A percentile compares a stretch with the other conserved stretches of the same genome.
These are phyloP conservation scores for Germaria angustata DNA, from an alignment of 2,888 invertebrate species.

Conservation along the genomic window DNA sequence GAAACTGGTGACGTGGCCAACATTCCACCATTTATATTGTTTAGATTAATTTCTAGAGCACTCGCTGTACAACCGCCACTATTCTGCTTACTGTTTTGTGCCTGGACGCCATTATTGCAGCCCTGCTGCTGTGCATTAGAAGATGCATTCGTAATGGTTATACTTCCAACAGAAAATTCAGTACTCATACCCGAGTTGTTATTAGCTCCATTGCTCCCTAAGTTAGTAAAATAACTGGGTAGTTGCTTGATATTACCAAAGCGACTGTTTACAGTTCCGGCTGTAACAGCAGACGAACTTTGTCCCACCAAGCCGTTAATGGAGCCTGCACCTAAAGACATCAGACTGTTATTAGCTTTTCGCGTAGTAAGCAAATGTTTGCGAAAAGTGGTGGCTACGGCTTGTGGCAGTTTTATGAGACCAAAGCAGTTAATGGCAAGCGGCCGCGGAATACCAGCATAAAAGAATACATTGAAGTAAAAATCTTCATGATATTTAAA, in stretches of 20 bases:
- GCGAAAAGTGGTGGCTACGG: slow-evolving; percentile 73
- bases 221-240: slow-evolving; percentile 65
- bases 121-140: slow-evolving; percentile 41
- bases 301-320: slow-evolving; percentile 74
- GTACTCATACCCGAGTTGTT: slow-evolving; percentile 44
- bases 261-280: slow-evolving; percentile 39
- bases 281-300: slow-evolving; percentile 50
- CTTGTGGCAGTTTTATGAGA: slow-evolving; percentile 74
- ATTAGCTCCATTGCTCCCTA: slow-evolving; percentile 42
- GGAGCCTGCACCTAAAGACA: slow-evolving; percentile 69
- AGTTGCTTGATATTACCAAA: slow-evolving; percentile 60
- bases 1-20: slow-evolving; percentile 64
- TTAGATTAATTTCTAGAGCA: slow-evolving; percentile 64
- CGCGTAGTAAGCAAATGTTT: slow-evolving; percentile 76
- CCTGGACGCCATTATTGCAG: slow-evolving; percentile 25
- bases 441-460: slow-evolving; percentile 73
- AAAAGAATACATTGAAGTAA: slow-evolving; percentile 74
- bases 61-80: slow-evolving; percentile 18
- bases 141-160: slow-evolving; percentile 67
- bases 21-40: slow-evolving; percentile 56
- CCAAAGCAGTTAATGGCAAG: slow-evolving; percentile 75
- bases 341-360: slow-evolving; percentile 76
- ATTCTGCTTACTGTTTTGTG: slow-evolving; percentile 44
- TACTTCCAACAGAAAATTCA: slow-evolving; percentile 70
- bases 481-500: slow-evolving; percentile 73